A percentile compares a stretch with the other conserved stretches of the same genome.
phyloP scores from a whole-genome alignment of 2,113 vertebrate genomes.

The Pelvicachromis taeniatus region DNA sequence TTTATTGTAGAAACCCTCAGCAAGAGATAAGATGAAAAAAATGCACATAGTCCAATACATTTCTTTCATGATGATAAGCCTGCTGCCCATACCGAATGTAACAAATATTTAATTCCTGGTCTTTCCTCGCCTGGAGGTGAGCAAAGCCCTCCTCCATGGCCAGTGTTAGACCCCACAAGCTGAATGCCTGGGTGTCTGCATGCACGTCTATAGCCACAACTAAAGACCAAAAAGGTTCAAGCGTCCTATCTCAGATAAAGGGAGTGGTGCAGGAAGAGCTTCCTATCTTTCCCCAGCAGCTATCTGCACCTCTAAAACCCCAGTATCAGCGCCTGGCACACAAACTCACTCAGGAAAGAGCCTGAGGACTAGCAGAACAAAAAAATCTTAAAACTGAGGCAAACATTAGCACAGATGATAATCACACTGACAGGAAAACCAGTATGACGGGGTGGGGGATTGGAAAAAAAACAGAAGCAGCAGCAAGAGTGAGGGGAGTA shows the following conservation, averaged over 20 bases:
- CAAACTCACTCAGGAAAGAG: neutral
- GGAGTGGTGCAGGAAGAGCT: conserved; percentile 44
- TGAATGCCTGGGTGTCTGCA: neutral
- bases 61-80: neutral
- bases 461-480: neutral
- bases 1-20: neutral
- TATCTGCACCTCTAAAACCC: conserved; percentile 35
- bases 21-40: neutral
- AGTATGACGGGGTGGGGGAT: neutral
- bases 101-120: neutral
- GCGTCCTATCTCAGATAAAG: conserved; percentile 25
- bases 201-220: neutral
- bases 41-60: neutral
- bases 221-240: neutral
- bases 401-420: neutral
- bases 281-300: conserved; percentile 67
- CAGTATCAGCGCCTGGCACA: neutral
- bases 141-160: neutral
- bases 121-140: neutral
- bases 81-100: neutral
- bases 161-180: neutral
- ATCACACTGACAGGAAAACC: neutral
- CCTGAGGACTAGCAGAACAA: neutral
- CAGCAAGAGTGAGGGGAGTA: too few relatives aligned
- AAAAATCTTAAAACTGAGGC: neutral